Evolutionary conservation across 2,113 vertebrate species (phyloP), one percentile per base, ranked within the genome.

Genomic region (Laterallus jamaicensis): DNA sequence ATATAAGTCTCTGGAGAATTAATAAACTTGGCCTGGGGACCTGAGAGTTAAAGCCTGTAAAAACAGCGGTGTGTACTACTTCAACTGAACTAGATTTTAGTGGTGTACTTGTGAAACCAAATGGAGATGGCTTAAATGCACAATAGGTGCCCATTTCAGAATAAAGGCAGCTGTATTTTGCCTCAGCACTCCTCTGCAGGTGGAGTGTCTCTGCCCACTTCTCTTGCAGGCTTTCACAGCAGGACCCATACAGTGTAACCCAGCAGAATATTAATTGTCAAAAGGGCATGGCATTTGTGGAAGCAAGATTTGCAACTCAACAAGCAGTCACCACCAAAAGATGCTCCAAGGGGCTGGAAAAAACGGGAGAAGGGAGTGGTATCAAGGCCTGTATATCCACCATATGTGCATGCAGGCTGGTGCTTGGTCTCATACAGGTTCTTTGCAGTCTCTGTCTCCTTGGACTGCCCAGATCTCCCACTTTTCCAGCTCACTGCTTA

Each of bases 1-100:
- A 56, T 93, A 91, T 49, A 92, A 56, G 90, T 70, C 71, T 81
- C 90, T 40, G 54, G 74, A 91, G 90, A 66, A 89, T 91, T 70
- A 96, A 85, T 89, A 95, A 95, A 94, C 60, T 32, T 85, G 58
- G n/a, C 54, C 58, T 73, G 54, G 59, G 76, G 56, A 94, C 66
- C 74, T 92, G 60, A 75, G 52, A 69, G 63, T 66, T 94, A 67
- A 94, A 94, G 49, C n/a, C 44, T 84, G 58, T 94, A 89, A 70
- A 95, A 93, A 89, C 32, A 76, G 50, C 49, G 50, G 55, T 83
- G 64, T 1, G 11, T 31, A 73, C 52, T 29, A 40, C 54, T 91
- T 90, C 35, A 55, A 24, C 5, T 71, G 81, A 89, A 82, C 15
- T 56, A 62, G 70, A 19, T 22, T 89, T 92, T 6, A 84, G 63